Conservation (phyloP, 2,113 vertebrate genomes). For the Larimichthys polyactis region DNA sequence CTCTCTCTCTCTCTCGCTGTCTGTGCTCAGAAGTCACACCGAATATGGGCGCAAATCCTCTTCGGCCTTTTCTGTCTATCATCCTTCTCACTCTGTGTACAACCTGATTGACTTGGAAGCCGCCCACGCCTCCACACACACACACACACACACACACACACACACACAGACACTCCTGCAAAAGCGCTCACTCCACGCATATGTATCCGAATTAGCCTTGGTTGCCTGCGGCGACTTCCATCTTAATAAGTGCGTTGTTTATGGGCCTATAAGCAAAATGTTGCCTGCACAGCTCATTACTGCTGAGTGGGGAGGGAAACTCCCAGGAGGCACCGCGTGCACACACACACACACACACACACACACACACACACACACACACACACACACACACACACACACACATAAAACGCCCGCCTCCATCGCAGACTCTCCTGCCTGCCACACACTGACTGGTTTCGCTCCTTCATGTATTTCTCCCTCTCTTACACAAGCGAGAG, state of each 20-base stretch:
- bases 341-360: constrained; percentile 31
- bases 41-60: constrained; percentile 53
- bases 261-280: constrained; percentile 79
- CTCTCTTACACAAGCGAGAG: background rate
- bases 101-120: constrained; percentile 51
- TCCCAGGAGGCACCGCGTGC: constrained; percentile 51
- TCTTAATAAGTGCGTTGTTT: constrained; percentile 83
- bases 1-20: background rate
- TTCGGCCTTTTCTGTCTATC: constrained; percentile 51
- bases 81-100: constrained; percentile 39
- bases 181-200: constrained; percentile 38
- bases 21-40: constrained; percentile 6
- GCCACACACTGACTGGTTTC: constrained; percentile 21
- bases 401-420: background rate
- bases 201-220: constrained; percentile 69
- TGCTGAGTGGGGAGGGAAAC: constrained; percentile 71
- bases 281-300: constrained; percentile 80
- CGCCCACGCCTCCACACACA: background rate
- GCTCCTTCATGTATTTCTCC: background rate
- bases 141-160: constrained; percentile 32
- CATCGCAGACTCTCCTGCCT: background rate
- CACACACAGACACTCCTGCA: constrained; percentile 24
- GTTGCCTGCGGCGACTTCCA: constrained; percentile 71
- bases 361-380: constrained; percentile 25
- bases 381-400: background rate